phyloP scores from a whole-genome alignment of 2,888 invertebrate genomes.

The Ormia ochracea region DNA sequence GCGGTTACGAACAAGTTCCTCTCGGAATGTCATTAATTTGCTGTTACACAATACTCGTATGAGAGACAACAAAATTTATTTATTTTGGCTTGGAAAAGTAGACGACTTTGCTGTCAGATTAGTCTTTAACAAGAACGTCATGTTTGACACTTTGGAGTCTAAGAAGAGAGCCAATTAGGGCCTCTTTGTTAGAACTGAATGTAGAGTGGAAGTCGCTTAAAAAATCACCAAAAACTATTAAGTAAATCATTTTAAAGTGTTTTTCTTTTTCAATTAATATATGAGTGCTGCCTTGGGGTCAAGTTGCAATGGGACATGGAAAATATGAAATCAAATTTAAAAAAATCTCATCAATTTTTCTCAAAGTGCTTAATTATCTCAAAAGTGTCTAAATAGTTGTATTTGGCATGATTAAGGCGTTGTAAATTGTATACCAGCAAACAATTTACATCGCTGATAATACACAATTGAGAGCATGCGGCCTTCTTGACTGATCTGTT shows the following conservation, averaged over 20 bases:
- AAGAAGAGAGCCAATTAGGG: constrained; percentile 31
- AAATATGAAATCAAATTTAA: no score
- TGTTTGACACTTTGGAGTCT: constrained; percentile 22
- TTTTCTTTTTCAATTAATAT: constrained; percentile 25
- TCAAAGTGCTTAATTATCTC: no score
- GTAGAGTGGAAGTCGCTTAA: neutral
- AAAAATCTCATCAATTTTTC: no score
- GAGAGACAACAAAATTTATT: neutral
- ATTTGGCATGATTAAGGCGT: no score
- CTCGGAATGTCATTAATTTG: neutral
- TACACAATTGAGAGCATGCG: no score
- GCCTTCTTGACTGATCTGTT: no score
- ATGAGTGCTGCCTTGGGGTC: neutral
- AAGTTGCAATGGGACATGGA: neutral
- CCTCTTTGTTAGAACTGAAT: neutral
- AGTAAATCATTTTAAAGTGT: neutral
- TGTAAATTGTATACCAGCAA: no score
- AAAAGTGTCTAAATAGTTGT: no score
- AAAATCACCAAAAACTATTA: neutral
- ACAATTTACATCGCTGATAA: no score
- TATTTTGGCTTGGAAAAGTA: neutral
- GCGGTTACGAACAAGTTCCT: neutral
- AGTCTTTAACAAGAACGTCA: constrained; percentile 9
- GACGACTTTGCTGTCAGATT: neutral
- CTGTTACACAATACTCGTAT: constrained; percentile 10